A percentile compares a stretch with the other conserved stretches of the same genome.
phyloP scores from a whole-genome alignment of 1,140 invertebrate genomes.

The Melitaea cinxia region DNA sequence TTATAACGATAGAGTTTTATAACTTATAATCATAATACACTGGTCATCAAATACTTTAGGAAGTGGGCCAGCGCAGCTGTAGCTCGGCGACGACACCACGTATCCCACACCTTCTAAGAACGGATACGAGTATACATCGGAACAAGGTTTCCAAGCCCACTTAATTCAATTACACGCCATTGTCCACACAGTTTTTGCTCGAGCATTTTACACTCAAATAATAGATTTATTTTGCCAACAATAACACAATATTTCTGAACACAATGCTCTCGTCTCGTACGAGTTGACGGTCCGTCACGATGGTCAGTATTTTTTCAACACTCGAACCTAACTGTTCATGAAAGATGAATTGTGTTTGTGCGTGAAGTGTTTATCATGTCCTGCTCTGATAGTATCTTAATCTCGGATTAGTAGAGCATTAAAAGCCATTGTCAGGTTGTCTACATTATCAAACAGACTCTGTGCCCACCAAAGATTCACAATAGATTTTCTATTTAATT shows the following conservation, averaged over 20 bases:
- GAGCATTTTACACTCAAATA: slow-evolving; percentile 57
- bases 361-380: slow-evolving; percentile 71
- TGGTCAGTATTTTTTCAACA: slow-evolving; percentile 64
- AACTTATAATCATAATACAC: no score
- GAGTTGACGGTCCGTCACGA: slow-evolving; percentile 49
- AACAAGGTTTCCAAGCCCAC: slow-evolving; percentile 28
- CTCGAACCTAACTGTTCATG: slow-evolving; percentile 66
- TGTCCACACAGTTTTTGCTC: slow-evolving; percentile 61
- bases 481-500: slow-evolving; percentile 47
- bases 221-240: slow-evolving; percentile 77
- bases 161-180: slow-evolving; percentile 73
- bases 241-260: slow-evolving; percentile 63
- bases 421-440: slow-evolving; percentile 59
- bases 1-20: no score
- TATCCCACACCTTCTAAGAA: slow-evolving; percentile 18
- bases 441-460: slow-evolving; percentile 48
- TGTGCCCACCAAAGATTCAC: slow-evolving; percentile 61
- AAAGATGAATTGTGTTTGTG: slow-evolving; percentile 65
- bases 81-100: slow-evolving; percentile 5
- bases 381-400: slow-evolving; percentile 72
- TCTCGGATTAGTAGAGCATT: slow-evolving; percentile 66
- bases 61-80: slow-evolving; percentile 20
- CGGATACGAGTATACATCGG: slow-evolving; percentile 16
- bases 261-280: slow-evolving; percentile 47
- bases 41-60: slow-evolving; percentile 10